A percentile compares a stretch with the other conserved stretches of the same genome.
These are phyloP conservation scores for Callionymus lyra DNA, from an alignment of 2,113 vertebrate genomes.

Conservation along the genomic window DNA sequence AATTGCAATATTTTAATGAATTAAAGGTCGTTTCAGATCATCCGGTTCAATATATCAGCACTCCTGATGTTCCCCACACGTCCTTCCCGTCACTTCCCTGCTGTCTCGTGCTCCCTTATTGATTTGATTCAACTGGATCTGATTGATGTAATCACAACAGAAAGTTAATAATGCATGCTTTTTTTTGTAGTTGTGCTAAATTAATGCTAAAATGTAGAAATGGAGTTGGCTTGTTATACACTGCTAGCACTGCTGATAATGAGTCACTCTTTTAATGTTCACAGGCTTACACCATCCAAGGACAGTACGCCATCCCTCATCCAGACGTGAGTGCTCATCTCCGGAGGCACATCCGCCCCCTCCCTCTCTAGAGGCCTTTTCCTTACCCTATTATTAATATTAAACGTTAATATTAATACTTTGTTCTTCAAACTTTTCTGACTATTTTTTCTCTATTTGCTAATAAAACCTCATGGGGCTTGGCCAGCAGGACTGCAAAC, in stretches of 20 bases:
- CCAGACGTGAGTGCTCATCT: conserved; percentile 83
- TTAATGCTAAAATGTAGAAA: neutral
- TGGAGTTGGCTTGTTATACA: neutral
- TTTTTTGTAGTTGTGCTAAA: neutral
- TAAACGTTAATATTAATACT: conserved; percentile 86
- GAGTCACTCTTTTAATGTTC: conserved; percentile 32
- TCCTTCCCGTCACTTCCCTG: conserved; percentile 14
- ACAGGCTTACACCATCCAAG: conserved; percentile 95
- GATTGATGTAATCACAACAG: conserved; percentile 43
- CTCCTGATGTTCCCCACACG: conserved; percentile 20
- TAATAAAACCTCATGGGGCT: conserved; percentile 33
- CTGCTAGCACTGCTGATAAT: neutral
- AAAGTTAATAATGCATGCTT: conserved; percentile 29
- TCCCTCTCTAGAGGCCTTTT: conserved; percentile 19
- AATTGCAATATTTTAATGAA: too few relatives aligned
- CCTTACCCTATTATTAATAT: conserved; percentile 81
- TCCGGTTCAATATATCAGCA: neutral
- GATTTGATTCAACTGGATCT: conserved; percentile 60
- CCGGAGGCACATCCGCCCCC: conserved; percentile 25
- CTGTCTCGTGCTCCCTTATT: conserved; percentile 34
- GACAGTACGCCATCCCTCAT: conserved; percentile 94
- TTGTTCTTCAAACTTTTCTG: conserved; percentile 33
- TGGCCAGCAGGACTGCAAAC: conserved; percentile 27
- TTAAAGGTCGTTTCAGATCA: too few relatives aligned
- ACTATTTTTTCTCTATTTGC: conserved; percentile 29